phyloP scores from a whole-genome alignment of 1,140 invertebrate species.

The Cyphomyrmex costatus region DNA sequence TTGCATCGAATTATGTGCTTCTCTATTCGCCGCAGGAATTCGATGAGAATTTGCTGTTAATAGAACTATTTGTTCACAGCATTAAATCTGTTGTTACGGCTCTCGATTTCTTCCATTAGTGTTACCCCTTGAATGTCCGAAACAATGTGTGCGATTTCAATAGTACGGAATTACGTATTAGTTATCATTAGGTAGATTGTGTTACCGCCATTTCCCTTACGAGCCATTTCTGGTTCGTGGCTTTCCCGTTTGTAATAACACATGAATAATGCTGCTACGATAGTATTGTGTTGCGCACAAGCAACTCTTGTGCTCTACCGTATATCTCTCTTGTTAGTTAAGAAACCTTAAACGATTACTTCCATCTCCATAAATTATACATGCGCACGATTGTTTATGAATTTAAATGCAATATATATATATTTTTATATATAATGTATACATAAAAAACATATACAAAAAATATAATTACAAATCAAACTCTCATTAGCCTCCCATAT shows the following conservation, averaged over 20 bases:
- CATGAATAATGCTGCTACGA: slow-evolving; percentile 48
- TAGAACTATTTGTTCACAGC: not conserved
- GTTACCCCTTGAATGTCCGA: slow-evolving; percentile 24
- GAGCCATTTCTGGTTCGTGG: slow-evolving; percentile 55
- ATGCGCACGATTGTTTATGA: not conserved
- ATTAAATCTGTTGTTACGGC: slow-evolving; percentile 15
- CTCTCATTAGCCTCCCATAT: slow-evolving; percentile 10
- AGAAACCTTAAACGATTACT: slow-evolving; percentile 28
- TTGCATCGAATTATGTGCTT: not conserved
- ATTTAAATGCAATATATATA: not conserved
- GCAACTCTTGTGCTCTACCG: not conserved
- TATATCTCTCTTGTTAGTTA: slow-evolving; percentile 24
- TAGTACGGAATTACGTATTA: slow-evolving; percentile 57
- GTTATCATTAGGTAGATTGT: slow-evolving; percentile 44
- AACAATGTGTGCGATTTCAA: slow-evolving; percentile 67
- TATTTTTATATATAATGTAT: not conserved
- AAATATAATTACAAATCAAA: slow-evolving; percentile 24
- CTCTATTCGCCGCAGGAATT: not conserved
- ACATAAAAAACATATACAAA: not conserved
- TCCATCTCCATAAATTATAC: not conserved
- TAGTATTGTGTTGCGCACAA: not conserved
- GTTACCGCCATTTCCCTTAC: slow-evolving; percentile 62
- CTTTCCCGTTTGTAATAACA: slow-evolving; percentile 38
- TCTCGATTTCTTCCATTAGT: slow-evolving; percentile 66
- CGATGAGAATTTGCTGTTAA: slow-evolving; percentile 21